phyloP scores from a whole-genome alignment of 1,140 invertebrate species.

The Hesperophylax magnus region DNA sequence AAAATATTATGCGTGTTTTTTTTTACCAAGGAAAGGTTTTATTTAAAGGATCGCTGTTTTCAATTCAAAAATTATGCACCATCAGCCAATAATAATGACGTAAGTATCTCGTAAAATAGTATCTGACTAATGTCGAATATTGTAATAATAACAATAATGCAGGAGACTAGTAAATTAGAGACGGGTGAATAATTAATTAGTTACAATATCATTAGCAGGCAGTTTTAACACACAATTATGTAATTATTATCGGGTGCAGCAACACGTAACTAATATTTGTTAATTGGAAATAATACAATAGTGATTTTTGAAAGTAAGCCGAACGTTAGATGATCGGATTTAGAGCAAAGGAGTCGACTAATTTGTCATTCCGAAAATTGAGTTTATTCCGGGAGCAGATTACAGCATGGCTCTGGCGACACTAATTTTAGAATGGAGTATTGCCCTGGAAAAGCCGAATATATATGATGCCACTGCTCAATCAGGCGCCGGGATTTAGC shows the following conservation, averaged over 20 bases:
- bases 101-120: too few relatives aligned
- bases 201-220: too few relatives aligned
- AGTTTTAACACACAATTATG: constrained; percentile 15
- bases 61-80: too few relatives aligned
- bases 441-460: constrained; percentile 57
- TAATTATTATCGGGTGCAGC: constrained; percentile 16
- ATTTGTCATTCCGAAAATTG: constrained; percentile 50
- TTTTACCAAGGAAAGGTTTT: too few relatives aligned
- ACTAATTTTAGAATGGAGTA: constrained; percentile 58
- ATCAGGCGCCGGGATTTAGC: constrained; percentile 50
- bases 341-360: constrained; percentile 38
- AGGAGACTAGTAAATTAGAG: too few relatives aligned
- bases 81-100: too few relatives aligned
- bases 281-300: background rate
- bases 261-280: background rate
- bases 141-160: too few relatives aligned
- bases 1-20: too few relatives aligned
- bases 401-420: constrained; percentile 52
- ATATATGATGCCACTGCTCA: constrained; percentile 55
- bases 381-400: constrained; percentile 55
- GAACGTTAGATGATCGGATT: background rate
- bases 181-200: too few relatives aligned
- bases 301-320: background rate
- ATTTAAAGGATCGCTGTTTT: too few relatives aligned
- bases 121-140: too few relatives aligned